Evolutionary conservation across 2,797 vertebrate genomes (phyloP).

Genomic region (Pterois miles): DNA sequence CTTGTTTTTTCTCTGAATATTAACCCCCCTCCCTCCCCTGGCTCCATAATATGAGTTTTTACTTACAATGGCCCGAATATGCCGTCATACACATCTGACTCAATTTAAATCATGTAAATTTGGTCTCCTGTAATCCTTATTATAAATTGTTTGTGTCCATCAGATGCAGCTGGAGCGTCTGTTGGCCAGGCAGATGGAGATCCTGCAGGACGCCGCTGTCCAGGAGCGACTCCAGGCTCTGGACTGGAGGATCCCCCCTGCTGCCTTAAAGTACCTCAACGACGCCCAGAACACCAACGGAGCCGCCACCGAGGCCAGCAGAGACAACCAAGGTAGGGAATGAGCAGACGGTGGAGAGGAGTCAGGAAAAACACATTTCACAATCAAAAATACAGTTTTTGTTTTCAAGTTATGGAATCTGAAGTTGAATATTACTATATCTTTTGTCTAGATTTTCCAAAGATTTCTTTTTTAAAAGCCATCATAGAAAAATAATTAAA

Average conservation of each 20-base stretch:
- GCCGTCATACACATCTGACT: too few relatives aligned
- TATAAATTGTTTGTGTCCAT: not conserved
- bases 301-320: conserved; percentile 78
- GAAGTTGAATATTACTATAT: not conserved
- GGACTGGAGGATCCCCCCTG: conserved; percentile 89
- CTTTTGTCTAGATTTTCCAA: too few relatives aligned
- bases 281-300: conserved; percentile 88
- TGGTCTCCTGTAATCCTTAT: not conserved
- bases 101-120: not conserved
- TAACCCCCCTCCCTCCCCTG: too few relatives aligned
- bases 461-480: too few relatives aligned
- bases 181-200: conserved; percentile 95
- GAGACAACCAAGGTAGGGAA: conserved; percentile 86
- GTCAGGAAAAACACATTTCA: not conserved
- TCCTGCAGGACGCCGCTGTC: conserved; percentile 91
- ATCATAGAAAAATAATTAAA: not conserved
- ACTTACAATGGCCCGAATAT: too few relatives aligned
- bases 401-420: not conserved
- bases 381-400: not conserved
- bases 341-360: not conserved
- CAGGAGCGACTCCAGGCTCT: conserved; percentile 90
- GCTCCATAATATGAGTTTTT: too few relatives aligned
- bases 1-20: too few relatives aligned
- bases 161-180: conserved; percentile 95
- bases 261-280: conserved; percentile 87